A percentile compares a stretch with the other conserved stretches of the same genome.
Evolutionary conservation across 2,797 vertebrate species (phyloP).

Genomic region (Enteromius afrohamiltoni): DNA sequence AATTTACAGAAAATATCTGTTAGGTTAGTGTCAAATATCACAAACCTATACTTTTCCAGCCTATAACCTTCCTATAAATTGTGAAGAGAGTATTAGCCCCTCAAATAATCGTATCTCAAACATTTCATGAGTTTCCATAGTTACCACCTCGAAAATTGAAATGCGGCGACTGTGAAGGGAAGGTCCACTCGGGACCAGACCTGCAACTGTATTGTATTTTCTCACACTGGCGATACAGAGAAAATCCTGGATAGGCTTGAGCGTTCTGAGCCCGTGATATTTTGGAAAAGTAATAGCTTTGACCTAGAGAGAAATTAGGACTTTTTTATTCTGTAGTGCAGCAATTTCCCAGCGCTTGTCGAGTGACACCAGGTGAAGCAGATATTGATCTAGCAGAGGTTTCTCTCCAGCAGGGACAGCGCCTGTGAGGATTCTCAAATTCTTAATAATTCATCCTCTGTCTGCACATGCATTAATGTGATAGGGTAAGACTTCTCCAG

Average conservation of each 20-base stretch:
- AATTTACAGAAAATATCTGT: not conserved
- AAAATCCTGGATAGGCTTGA: constrained; percentile 14
- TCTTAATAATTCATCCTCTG: constrained; percentile 37
- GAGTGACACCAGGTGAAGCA: constrained; percentile 29
- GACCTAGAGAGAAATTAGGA: constrained; percentile 34
- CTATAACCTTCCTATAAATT: constrained; percentile 14
- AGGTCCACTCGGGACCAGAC: not conserved
- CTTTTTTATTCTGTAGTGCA: constrained; percentile 28
- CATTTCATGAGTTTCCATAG: constrained; percentile 33
- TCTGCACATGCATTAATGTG: constrained; percentile 34
- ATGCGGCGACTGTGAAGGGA: constrained; percentile 16
- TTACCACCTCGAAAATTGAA: constrained; percentile 36
- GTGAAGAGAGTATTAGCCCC: not conserved
- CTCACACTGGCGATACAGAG: not conserved
- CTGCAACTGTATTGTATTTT: constrained; percentile 31
- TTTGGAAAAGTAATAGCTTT: constrained; percentile 49
- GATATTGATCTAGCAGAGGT: constrained; percentile 39
- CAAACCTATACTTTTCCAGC: not conserved
- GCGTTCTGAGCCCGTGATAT: constrained; percentile 19
- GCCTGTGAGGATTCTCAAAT: constrained; percentile 32
- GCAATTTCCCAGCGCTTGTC: constrained; percentile 20
- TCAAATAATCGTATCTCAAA: constrained; percentile 10
- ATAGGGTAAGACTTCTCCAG: constrained; percentile 16
- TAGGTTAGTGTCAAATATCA: not conserved
- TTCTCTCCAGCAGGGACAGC: constrained; percentile 25